phyloP scores from a whole-genome alignment of 2,888 invertebrate genomes.

The Apodemia zela region DNA sequence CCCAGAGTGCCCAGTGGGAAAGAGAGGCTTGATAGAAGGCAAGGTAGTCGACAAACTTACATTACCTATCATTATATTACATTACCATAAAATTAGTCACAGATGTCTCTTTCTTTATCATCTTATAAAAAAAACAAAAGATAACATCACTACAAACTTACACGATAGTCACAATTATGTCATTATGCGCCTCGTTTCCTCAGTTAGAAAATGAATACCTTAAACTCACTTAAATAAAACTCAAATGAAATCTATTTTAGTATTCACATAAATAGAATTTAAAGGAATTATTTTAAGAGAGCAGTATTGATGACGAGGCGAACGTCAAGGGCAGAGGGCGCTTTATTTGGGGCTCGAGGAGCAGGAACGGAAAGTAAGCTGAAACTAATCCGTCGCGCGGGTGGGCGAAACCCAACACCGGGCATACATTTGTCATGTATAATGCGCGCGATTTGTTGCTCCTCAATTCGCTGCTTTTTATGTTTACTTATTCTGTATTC shows the following conservation, averaged over 20 bases:
- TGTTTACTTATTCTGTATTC: constrained; percentile 69
- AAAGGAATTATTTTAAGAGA: constrained; percentile 28
- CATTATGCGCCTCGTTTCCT: neutral
- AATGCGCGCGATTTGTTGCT: constrained; percentile 80
- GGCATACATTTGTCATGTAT: constrained; percentile 79
- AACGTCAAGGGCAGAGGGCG: constrained; percentile 66
- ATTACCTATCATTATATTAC: too few species aligned
- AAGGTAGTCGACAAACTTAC: too few species aligned
- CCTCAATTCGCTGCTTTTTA: constrained; percentile 62
- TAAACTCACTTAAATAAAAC: constrained; percentile 3
- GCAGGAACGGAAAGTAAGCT: constrained; percentile 61
- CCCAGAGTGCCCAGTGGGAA: too few species aligned
- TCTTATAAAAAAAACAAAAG: too few species aligned
- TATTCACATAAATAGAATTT: constrained; percentile 31
- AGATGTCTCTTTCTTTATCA: too few species aligned
- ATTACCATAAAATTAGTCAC: too few species aligned
- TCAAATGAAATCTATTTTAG: constrained; percentile 29
- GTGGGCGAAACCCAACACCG: constrained; percentile 75
- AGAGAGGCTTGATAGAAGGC: too few species aligned
- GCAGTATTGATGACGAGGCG: constrained; percentile 58
- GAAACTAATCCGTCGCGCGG: constrained; percentile 70
- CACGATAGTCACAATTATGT: neutral
- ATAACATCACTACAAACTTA: too few species aligned
- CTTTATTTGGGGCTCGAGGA: constrained; percentile 50
- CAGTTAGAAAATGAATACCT: neutral